Conservation (phyloP, 2,113 vertebrate species). For the Tetrax tetrax region DNA sequence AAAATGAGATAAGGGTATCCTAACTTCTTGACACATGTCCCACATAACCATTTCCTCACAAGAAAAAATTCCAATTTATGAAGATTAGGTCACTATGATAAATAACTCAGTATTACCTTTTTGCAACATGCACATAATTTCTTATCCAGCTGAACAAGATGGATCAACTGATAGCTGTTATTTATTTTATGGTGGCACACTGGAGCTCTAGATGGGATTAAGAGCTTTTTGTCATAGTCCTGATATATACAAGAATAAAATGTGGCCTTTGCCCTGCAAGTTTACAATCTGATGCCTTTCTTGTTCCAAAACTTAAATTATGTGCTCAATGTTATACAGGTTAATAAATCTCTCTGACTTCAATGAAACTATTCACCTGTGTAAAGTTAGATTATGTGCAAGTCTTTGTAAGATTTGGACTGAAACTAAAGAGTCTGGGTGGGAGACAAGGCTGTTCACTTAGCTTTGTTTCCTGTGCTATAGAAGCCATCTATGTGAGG, state of each 20-base stretch:
- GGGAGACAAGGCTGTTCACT: not conserved
- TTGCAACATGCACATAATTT: slow-evolving; percentile 24
- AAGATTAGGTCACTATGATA: slow-evolving; percentile 13
- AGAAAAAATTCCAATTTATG: not conserved
- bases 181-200: slow-evolving; percentile 36
- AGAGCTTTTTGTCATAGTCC: slow-evolving; percentile 50
- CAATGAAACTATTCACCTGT: slow-evolving; percentile 43
- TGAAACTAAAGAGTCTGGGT: not conserved
- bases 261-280: slow-evolving; percentile 35
- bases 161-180: slow-evolving; percentile 39
- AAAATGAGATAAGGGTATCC: not conserved
- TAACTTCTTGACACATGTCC: not conserved
- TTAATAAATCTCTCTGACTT: slow-evolving; percentile 60
- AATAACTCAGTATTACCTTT: slow-evolving; percentile 19
- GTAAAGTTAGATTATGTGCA: slow-evolving; percentile 36
- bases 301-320: slow-evolving; percentile 44
- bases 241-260: slow-evolving; percentile 49
- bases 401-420: slow-evolving; percentile 9
- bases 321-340: not conserved
- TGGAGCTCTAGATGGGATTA: slow-evolving; percentile 37
- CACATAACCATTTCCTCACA: not conserved
- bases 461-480: not conserved
- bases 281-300: slow-evolving; percentile 46
- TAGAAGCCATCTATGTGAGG: not conserved
- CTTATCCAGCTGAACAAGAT: slow-evolving; percentile 11